Evolutionary conservation across 2,888 invertebrate genomes (phyloP).

Genomic region (Pseudanteris insignis): DNA sequence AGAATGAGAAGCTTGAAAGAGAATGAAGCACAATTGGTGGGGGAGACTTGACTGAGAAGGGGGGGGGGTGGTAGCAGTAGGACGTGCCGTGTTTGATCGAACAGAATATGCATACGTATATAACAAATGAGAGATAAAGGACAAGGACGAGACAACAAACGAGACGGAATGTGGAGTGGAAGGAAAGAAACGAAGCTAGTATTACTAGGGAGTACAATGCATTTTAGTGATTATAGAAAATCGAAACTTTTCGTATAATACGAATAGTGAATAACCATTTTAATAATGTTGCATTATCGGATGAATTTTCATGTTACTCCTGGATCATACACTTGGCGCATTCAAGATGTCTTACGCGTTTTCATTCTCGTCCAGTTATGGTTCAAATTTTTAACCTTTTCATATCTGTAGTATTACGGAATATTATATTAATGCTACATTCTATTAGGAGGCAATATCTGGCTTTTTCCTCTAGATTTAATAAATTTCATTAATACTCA

Average conservation of each 20-base stretch:
- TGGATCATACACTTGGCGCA: constrained; percentile 17
- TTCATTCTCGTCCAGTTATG: too few relatives aligned
- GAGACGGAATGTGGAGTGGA: constrained; percentile 29
- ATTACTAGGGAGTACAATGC: constrained; percentile 54
- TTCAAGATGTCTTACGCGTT: too few relatives aligned
- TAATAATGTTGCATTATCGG: constrained; percentile 42
- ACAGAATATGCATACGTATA: constrained; percentile 41
- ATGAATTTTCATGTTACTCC: constrained; percentile 30
- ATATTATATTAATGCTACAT: too few relatives aligned
- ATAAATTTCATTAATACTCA: too few relatives aligned
- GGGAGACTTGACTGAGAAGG: too few relatives aligned
- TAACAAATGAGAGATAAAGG: constrained; percentile 38
- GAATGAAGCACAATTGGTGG: constrained; percentile 38
- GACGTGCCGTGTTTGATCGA: constrained; percentile 37
- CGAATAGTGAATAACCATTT: constrained; percentile 35
- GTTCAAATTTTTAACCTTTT: too few relatives aligned
- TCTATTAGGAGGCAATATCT: too few relatives aligned
- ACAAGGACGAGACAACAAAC: constrained; percentile 32
- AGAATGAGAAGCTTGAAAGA: constrained; percentile 37
- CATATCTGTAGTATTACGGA: too few relatives aligned
- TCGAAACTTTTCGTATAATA: constrained; percentile 48
- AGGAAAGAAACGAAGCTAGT: constrained; percentile 38
- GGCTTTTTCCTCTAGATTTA: too few relatives aligned
- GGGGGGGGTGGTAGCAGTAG: constrained; percentile 31
- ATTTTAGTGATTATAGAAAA: constrained; percentile 62